These are phyloP conservation scores for Pteronura brasiliensis DNA, from an alignment of 2,113 vertebrate genomes.

Conservation along the genomic window DNA sequence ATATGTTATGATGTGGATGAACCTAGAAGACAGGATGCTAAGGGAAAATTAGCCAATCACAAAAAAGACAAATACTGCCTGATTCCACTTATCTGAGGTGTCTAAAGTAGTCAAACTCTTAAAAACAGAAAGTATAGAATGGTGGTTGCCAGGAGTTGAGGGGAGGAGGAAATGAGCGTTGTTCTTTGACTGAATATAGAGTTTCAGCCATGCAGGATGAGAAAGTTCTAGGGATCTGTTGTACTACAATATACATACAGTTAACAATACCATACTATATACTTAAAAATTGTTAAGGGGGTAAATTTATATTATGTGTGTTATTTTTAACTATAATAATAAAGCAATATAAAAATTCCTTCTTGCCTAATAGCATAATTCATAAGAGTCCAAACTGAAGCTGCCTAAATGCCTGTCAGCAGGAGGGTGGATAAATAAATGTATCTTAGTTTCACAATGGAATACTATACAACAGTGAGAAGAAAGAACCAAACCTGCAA, in stretches of 20 bases:
- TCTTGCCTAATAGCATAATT: not conserved
- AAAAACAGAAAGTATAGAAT: not conserved
- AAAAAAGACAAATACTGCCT: not conserved
- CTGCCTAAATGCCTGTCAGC: not conserved
- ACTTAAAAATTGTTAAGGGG: not conserved
- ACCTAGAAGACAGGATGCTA: not conserved
- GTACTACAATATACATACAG: not conserved
- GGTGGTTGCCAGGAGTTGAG: no score
- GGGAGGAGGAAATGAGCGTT: not conserved
- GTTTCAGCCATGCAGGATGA: not conserved
- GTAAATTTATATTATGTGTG: not conserved
- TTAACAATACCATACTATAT: not conserved
- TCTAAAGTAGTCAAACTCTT: not conserved
- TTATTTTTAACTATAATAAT: not conserved
- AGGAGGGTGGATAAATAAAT: not conserved
- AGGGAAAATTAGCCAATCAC: not conserved
- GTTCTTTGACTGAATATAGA: not conserved
- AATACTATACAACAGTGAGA: not conserved
- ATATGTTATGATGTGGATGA: not conserved
- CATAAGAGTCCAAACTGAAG: not conserved
- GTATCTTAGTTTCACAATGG: not conserved
- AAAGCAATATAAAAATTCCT: no score
- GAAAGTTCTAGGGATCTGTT: not conserved
- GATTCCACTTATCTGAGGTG: not conserved
- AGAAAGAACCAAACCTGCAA: not conserved